Conservation (phyloP, 2,888 invertebrate species). For the Phragmatobia fuliginosa region DNA sequence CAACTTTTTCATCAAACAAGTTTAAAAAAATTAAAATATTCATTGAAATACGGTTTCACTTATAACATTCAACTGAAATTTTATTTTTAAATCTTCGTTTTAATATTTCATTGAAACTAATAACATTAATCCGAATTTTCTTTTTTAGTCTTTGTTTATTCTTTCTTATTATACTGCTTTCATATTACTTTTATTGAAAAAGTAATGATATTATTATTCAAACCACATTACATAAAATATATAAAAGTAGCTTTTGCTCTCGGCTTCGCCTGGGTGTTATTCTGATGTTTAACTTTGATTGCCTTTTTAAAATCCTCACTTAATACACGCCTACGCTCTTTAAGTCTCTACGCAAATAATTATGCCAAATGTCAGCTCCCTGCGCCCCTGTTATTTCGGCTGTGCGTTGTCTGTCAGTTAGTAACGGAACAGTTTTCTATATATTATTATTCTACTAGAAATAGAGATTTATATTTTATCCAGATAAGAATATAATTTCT, state of each 20-base stretch:
- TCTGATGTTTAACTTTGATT: too few relatives aligned
- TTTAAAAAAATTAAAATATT: background rate
- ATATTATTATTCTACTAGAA: background rate
- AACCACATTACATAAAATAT: too few relatives aligned
- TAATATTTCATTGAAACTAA: background rate
- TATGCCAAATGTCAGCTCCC: too few relatives aligned
- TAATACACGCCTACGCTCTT: too few relatives aligned
- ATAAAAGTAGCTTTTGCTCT: too few relatives aligned
- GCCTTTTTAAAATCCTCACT: too few relatives aligned
- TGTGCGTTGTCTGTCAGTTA: too few relatives aligned
- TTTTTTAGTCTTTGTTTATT: background rate
- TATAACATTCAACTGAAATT: background rate
- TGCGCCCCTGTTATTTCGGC: too few relatives aligned
- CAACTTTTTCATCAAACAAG: constrained; percentile 2
- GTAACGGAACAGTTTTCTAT: too few relatives aligned
- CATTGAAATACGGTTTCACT: background rate
- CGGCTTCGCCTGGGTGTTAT: too few relatives aligned
- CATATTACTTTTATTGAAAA: background rate
- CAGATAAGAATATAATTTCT: background rate
- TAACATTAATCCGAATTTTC: background rate
- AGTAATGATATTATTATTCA: background rate
- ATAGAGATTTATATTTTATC: background rate
- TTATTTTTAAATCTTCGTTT: background rate
- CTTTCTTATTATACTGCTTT: too few relatives aligned
- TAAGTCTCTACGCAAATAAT: too few relatives aligned